Conservation (phyloP, 2,797 vertebrate genomes). For the Hybognathus amarus region DNA sequence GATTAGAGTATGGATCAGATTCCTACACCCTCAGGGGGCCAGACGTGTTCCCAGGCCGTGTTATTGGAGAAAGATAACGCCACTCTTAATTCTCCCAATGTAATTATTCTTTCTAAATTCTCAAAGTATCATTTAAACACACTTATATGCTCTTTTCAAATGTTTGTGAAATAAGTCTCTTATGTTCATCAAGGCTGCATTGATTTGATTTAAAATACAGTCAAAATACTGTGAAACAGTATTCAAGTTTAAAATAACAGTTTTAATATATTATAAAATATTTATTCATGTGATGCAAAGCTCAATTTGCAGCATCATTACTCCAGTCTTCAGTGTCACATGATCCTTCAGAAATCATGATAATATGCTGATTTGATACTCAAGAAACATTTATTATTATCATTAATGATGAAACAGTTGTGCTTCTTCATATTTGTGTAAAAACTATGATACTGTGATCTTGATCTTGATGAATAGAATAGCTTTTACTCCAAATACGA, state of each 20-base stretch:
- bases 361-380: background rate
- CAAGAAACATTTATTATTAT: background rate
- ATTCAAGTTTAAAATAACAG: background rate
- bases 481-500: background rate
- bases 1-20: slow-evolving; percentile 53
- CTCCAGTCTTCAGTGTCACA: background rate
- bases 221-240: background rate
- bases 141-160: background rate
- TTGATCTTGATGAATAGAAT: background rate
- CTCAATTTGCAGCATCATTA: background rate
- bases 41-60: slow-evolving; percentile 34
- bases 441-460: background rate
- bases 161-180: background rate
- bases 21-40: slow-evolving; percentile 47
- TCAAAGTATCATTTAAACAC: background rate
- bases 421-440: background rate
- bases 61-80: slow-evolving; percentile 52
- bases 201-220: background rate
- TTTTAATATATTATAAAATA: background rate
- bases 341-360: background rate
- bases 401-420: background rate
- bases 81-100: slow-evolving; percentile 25
- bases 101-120: background rate
- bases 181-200: background rate
- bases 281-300: background rate